Conservation (phyloP, 2,113 vertebrate genomes). For the Brachionichthys hirsutus region DNA sequence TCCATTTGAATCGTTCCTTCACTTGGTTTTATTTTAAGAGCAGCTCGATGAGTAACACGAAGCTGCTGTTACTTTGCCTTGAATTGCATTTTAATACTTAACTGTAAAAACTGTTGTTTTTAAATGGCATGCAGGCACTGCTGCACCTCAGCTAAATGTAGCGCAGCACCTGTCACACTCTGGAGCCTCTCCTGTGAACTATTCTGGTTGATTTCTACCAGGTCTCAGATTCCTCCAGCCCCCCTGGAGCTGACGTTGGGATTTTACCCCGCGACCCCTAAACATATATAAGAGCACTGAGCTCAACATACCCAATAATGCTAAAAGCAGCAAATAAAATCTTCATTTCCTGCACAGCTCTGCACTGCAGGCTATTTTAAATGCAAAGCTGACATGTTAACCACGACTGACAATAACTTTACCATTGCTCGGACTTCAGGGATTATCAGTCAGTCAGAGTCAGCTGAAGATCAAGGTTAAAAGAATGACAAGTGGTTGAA, state of each 20-base stretch:
- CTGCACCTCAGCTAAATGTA: constrained; percentile 59
- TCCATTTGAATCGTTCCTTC: constrained; percentile 18
- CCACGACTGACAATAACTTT: constrained; percentile 27
- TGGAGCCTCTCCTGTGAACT: constrained; percentile 48
- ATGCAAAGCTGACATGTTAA: not conserved
- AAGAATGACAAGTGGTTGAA: constrained; percentile 2
- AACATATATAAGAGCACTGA: constrained; percentile 45
- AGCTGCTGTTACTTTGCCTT: constrained; percentile 1
- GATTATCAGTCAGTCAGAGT: not conserved
- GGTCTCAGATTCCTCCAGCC: constrained; percentile 69
- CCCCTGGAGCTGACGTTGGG: constrained; percentile 55
- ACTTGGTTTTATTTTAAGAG: constrained; percentile 20
- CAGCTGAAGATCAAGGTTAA: constrained; percentile 30
- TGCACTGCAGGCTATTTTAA: constrained; percentile 44
- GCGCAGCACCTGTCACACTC: constrained; percentile 73
- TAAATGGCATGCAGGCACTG: constrained; percentile 11
- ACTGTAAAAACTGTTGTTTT: constrained; percentile 26
- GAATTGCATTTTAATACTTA: constrained; percentile 3
- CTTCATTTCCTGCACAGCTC: constrained; percentile 29
- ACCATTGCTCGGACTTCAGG: constrained; percentile 6
- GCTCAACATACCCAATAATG: constrained; percentile 1
- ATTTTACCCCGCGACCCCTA: constrained; percentile 21
- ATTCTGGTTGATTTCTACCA: constrained; percentile 76
- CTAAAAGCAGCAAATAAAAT: not conserved
- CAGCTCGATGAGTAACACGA: not conserved